Evolutionary conservation across 1,140 invertebrate genomes (phyloP).

Genomic region (Ceratitis capitata): DNA sequence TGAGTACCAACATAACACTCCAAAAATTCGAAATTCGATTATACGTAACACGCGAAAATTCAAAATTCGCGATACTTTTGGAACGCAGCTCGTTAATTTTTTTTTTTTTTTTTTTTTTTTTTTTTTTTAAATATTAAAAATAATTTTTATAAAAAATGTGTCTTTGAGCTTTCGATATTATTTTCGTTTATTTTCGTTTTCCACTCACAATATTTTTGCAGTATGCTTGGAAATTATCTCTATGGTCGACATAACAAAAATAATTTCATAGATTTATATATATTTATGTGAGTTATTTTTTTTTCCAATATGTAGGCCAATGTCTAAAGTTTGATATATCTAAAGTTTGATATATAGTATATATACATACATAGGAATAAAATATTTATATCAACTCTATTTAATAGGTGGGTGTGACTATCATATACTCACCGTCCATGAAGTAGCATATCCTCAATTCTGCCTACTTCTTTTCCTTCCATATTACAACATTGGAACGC

Average conservation of each 20-base stretch:
- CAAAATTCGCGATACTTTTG: too few relatives aligned
- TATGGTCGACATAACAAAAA: not conserved
- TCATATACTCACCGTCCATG: not conserved
- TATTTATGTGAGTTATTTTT: not conserved
- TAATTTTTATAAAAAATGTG: too few relatives aligned
- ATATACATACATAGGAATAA: not conserved
- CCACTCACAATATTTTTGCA: too few relatives aligned
- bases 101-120: too few relatives aligned
- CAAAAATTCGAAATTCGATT: too few relatives aligned
- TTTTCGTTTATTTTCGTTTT: not conserved
- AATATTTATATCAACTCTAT: not conserved
- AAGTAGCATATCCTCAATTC: not conserved
- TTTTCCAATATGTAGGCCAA: not conserved
- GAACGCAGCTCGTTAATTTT: too few relatives aligned
- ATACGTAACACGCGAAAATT: too few relatives aligned
- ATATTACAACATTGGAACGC: slow-evolving; percentile 4
- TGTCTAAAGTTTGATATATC: not conserved
- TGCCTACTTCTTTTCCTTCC: not conserved
- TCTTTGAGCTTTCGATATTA: not conserved
- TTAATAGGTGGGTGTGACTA: not conserved
- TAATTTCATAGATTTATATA: not conserved
- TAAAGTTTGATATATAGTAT: not conserved
- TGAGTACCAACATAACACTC: too few relatives aligned
- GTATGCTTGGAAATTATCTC: not conserved
- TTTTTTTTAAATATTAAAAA: too few relatives aligned